Evolutionary conservation across 2,113 vertebrate species (phyloP).

Genomic region (Rhodinocichla rosea): DNA sequence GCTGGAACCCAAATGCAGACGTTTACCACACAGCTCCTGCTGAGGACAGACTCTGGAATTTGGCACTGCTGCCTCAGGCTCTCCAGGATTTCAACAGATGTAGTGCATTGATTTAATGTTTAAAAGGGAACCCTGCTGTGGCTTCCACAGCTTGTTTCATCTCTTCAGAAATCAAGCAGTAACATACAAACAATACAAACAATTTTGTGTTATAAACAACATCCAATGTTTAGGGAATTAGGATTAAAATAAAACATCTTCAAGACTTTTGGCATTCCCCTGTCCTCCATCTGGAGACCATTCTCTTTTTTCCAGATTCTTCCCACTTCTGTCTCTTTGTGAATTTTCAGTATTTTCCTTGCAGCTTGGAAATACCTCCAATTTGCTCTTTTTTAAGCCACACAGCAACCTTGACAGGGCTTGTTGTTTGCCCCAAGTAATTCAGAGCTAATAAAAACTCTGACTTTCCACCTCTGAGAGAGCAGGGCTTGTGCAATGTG

Average conservation of each 20-base stretch:
- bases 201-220: slow-evolving; percentile 65
- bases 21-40: not conserved
- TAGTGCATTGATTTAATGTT: slow-evolving; percentile 58
- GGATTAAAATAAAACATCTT: slow-evolving; percentile 49
- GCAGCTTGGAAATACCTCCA: not conserved
- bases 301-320: slow-evolving; percentile 29
- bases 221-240: slow-evolving; percentile 59
- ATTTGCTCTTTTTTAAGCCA: not conserved
- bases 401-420: not conserved
- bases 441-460: not conserved
- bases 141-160: slow-evolving; percentile 64
- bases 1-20: slow-evolving; percentile 38
- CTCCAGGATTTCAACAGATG: slow-evolving; percentile 66
- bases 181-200: slow-evolving; percentile 63
- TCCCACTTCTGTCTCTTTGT: slow-evolving; percentile 17
- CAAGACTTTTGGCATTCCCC: slow-evolving; percentile 51
- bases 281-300: slow-evolving; percentile 33
- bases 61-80: slow-evolving; percentile 47
- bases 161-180: slow-evolving; percentile 42
- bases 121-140: slow-evolving; percentile 59
- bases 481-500: not conserved
- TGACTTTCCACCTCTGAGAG: not conserved
- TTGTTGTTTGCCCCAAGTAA: not conserved
- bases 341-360: not conserved
- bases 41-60: slow-evolving; percentile 52